Evolutionary conservation across 2,113 vertebrate species (phyloP).

Genomic region (Saguinus imperator): DNA sequence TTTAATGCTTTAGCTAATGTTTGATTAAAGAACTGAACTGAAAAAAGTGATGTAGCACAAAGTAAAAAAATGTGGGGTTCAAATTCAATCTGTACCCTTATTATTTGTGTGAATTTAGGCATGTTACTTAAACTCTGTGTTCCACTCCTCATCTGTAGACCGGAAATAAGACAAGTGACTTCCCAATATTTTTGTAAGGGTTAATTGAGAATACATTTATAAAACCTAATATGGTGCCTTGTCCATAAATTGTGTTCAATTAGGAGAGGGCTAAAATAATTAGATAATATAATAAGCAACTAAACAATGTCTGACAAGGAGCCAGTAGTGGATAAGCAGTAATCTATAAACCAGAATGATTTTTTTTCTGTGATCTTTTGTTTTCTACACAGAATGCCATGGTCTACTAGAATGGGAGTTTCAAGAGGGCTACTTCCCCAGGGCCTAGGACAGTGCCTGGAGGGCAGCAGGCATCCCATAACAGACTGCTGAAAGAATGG

Average conservation of each 20-base stretch:
- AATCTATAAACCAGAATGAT: background rate
- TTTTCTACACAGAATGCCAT: background rate
- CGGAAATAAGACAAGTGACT: constrained; percentile 2
- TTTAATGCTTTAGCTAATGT: background rate
- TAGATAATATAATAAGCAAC: background rate
- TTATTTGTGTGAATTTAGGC: background rate
- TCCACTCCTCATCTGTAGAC: background rate
- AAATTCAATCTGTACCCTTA: background rate
- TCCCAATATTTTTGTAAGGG: background rate
- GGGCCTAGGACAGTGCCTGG: background rate
- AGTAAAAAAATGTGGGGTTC: background rate
- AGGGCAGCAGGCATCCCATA: background rate
- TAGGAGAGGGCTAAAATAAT: background rate
- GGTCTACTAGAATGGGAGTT: background rate
- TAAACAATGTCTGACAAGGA: background rate
- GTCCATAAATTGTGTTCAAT: background rate
- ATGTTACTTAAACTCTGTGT: constrained; percentile 2
- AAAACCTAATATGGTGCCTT: background rate
- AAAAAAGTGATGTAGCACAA: background rate
- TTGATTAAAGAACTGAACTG: background rate
- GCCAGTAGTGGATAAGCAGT: background rate
- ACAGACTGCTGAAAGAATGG: background rate
- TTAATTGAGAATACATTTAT: background rate
- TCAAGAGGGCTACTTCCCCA: background rate
- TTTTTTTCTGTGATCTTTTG: background rate